Evolutionary conservation across 1,140 invertebrate species (phyloP).

Genomic region (Caenorhabditis remanei): DNA sequence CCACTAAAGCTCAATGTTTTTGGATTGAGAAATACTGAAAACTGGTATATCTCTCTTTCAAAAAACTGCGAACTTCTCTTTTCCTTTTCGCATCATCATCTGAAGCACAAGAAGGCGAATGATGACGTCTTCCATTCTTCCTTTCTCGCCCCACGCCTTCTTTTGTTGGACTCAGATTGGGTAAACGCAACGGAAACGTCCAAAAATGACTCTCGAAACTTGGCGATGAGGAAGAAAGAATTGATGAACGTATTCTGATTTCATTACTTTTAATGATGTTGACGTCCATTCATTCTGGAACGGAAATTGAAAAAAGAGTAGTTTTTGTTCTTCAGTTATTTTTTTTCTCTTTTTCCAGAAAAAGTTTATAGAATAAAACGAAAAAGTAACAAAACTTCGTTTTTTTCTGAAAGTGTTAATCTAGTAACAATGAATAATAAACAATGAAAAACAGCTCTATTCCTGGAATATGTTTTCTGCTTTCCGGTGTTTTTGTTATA

Average conservation of each 20-base stretch:
- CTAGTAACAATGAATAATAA: neutral
- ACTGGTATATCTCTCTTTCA: neutral
- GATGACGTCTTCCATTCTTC: conserved; percentile 40
- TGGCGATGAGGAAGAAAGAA: neutral
- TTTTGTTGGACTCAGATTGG: conserved; percentile 39
- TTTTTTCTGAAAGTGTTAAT: neutral
- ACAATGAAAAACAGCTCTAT: neutral
- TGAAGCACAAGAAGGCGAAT: conserved; percentile 25
- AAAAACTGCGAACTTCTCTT: conserved; percentile 30
- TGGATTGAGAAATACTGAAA: neutral
- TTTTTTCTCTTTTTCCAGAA: neutral
- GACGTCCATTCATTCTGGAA: neutral
- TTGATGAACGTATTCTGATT: neutral
- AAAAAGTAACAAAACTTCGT: neutral
- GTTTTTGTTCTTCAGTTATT: neutral
- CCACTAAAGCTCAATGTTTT: too few species aligned
- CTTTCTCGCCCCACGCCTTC: conserved; percentile 37
- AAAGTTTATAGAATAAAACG: neutral
- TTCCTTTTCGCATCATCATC: conserved; percentile 19
- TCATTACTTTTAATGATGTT: neutral
- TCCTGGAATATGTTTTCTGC: neutral
- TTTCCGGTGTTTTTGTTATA: neutral
- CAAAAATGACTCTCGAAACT: neutral
- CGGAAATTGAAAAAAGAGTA: neutral
- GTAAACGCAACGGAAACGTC: conserved; percentile 22